Base-by-base conservation (phyloP, 1,140 invertebrate genomes). In the Brachionus manjavacas region DNA sequence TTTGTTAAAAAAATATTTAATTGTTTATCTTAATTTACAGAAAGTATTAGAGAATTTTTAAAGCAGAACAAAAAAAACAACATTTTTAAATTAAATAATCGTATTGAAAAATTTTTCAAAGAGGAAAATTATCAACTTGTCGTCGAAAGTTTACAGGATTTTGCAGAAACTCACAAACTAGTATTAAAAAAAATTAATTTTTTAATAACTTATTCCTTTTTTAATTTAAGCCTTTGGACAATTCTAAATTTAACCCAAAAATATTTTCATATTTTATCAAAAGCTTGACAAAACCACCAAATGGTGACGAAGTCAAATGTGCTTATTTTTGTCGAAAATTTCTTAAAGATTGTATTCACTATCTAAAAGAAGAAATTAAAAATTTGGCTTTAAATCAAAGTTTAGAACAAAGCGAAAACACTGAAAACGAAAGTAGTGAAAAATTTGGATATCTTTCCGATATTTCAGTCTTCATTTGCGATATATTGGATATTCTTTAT, bases 321-420 rank as follows among this genome's bases (percentile, higher is more conserved):
- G n/a, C 52, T n/a, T 68, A 81, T 14, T 81, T 81, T 81, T 64
- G 52, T 16, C 49, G 79, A 41, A 60, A 81, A 64, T 81, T 81
- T 81, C 28, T 81, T 11, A 81, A 46, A 60, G 72, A 76, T 12
- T 25, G 6, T 23, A 14, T 76, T 25, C 39, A 49, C 14, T 76
- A 49, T 76, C 25, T 76, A 14, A 76, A 49, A 49, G 72, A 76
- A 23, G 41, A 76, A 28, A 9, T 76, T 8, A 76, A 31, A 49
- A 74, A 74, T 43, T 41, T 41, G 16, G 6, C 12, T 74, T 12
- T 16, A 41, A 41, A 39, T 16, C 31, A 74, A 25, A 16, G 8
- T 7, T 49, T 28, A 49, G 39, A 28, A 3, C 14, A 9, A 68
- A 20, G 11, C 20, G 11, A 60, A 43, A 60, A 1, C 14, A 14